These are phyloP conservation scores for Nipponia nippon DNA, from an alignment of 2,113 vertebrate species.

Conservation along the genomic window DNA sequence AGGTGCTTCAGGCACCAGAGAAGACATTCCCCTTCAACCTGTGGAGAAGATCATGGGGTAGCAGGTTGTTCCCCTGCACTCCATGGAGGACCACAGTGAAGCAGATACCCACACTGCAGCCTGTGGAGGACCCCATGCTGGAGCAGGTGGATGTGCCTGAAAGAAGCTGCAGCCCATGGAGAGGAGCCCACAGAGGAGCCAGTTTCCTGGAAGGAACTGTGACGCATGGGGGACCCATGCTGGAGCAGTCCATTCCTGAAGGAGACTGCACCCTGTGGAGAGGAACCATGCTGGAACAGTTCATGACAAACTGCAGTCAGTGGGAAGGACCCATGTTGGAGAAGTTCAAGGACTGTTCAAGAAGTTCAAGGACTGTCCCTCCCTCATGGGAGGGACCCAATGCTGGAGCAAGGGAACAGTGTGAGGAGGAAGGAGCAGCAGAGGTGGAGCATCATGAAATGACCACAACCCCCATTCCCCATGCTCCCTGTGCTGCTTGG, in stretches of 20 bases:
- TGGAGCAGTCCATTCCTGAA: background rate
- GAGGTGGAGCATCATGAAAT: background rate
- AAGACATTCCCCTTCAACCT: background rate
- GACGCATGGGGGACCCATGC: rapidly evolving
- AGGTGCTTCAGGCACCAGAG: background rate
- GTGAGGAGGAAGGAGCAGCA: background rate
- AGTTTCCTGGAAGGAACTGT: background rate
- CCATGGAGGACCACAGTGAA: rapidly evolving
- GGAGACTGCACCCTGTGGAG: rapidly evolving
- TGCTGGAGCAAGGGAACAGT: background rate
- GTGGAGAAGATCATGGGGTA: background rate
- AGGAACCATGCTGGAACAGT: background rate
- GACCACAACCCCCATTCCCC: rapidly evolving
- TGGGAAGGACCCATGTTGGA: background rate
- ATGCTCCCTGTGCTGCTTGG: background rate
- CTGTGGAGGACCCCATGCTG: background rate
- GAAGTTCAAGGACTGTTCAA: background rate
- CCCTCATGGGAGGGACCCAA: rapidly evolving
- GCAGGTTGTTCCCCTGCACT: background rate
- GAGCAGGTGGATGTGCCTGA: background rate
- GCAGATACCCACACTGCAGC: too few relatives aligned
- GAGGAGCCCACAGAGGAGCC: background rate
- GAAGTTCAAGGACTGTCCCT: background rate
- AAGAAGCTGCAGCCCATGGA: background rate
- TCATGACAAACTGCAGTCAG: background rate